Base-by-base conservation (phyloP, 2,888 invertebrate species). In the Lymantria monacha region DNA sequence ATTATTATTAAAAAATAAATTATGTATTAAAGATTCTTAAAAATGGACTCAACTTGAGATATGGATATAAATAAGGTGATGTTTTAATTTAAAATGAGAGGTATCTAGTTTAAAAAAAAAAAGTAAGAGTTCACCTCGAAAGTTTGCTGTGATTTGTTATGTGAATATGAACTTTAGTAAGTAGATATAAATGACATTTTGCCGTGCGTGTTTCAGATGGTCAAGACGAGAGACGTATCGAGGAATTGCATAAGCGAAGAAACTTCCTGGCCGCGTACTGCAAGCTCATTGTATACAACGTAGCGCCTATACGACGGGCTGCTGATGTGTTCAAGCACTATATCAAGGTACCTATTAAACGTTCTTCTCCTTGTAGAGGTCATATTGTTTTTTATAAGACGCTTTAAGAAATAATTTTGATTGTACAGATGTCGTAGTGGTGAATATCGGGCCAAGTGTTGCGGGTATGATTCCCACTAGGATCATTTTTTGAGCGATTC, bases 241-340 rank as follows among this genome's bases (percentile, higher is more conserved):
- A 99, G 91, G 98, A 98, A 79, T 91, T 99, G 42, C 99, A 99
- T 91, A 99, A 98, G 85, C 94, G 98, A 53, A 93, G 99, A 63
- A 99, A 98, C 85, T 97, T 98, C 83, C 92, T 99, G 59, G 98
- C 99, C 0, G 97, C 97, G 14, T 99, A 97, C 87, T 99, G 98
- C 91, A 99, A 99, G 90, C 93, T 99, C 45, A 96, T 99, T 70
- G 98, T 99, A 48, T 99, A 99, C 92, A 99, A 99, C 83, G 97
- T 99, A 66, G 94, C 99, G 83, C 97, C 97, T 30, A 97, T 98
- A 0, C 95, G 96, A 77, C 94, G 96, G 68, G 98, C 98, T 11
- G 96, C 98, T 0, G 97, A 97, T 80, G 96, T 99, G 52, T 98
- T 99, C 87, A 98, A 98, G 82, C 97, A 99, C 83, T 99, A 99